Conservation (phyloP, 2,113 vertebrate genomes). For the Melanocharis versteri region DNA sequence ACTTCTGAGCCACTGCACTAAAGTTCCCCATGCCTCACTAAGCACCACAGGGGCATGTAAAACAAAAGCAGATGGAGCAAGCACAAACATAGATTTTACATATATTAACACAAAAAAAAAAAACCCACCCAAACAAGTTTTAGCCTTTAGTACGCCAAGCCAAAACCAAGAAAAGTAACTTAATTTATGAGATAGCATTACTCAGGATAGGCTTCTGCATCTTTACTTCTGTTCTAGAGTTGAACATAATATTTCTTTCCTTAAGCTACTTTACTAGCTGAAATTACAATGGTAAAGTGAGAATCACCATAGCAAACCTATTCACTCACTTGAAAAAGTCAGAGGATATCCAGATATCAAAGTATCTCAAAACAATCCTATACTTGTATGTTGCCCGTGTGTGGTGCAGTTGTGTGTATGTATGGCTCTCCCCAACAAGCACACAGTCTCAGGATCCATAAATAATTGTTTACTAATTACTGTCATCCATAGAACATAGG, state of each 20-base stretch:
- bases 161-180: neutral
- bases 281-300: neutral
- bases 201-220: neutral
- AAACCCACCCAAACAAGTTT: neutral
- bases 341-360: neutral
- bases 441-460: neutral
- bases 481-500: neutral
- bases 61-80: conserved; percentile 33
- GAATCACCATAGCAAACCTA: neutral
- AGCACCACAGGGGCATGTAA: neutral
- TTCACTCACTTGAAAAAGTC: neutral
- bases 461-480: neutral
- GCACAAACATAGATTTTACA: neutral
- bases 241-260: neutral
- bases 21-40: conserved; percentile 26
- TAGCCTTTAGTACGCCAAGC: neutral
- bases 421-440: neutral
- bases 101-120: neutral
- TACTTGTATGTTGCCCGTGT: fast-evolving
- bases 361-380: neutral
- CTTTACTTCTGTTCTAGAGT: neutral
- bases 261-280: neutral
- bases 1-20: conserved; percentile 39
- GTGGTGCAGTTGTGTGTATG: neutral
- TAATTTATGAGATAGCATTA: neutral